phyloP scores from a whole-genome alignment of 2,113 vertebrate genomes.

The Phrynosoma platyrhinos region DNA sequence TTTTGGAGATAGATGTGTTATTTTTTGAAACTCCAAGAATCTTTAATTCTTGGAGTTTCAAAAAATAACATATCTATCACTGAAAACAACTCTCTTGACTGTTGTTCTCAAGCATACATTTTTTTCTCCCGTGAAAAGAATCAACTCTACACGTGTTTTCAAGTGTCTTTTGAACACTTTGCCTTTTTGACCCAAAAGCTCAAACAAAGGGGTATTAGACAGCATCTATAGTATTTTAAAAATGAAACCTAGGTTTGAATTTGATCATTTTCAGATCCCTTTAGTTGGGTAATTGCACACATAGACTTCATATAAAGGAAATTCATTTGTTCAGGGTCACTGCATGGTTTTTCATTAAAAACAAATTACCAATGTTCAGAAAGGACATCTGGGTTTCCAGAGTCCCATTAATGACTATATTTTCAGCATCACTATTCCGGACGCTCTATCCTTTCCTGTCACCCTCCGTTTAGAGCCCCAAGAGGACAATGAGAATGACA shows the following conservation, averaged over 20 bases:
- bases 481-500: conserved; percentile 74
- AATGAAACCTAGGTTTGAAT: conserved; percentile 61
- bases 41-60: not conserved
- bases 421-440: conserved; percentile 78
- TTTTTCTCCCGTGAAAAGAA: not conserved
- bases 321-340: conserved; percentile 99
- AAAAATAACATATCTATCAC: not conserved
- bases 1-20: not conserved
- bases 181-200: fast-evolving
- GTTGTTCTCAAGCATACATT: not conserved
- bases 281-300: conserved; percentile 82
- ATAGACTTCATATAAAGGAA: conserved; percentile 94
- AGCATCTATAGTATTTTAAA: conserved; percentile 36
- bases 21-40: not conserved
- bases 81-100: not conserved
- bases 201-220: conserved; percentile 43
- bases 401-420: conserved; percentile 93
- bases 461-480: conserved; percentile 60
- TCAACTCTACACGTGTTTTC: not conserved
- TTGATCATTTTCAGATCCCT: conserved; percentile 71
- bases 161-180: not conserved
- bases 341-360: conserved; percentile 99
- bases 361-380: conserved; percentile 99
- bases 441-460: conserved; percentile 83
- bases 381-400: conserved; percentile 98